These are phyloP conservation scores for Fulica atra DNA, from an alignment of 2,113 vertebrate species.

Conservation along the genomic window DNA sequence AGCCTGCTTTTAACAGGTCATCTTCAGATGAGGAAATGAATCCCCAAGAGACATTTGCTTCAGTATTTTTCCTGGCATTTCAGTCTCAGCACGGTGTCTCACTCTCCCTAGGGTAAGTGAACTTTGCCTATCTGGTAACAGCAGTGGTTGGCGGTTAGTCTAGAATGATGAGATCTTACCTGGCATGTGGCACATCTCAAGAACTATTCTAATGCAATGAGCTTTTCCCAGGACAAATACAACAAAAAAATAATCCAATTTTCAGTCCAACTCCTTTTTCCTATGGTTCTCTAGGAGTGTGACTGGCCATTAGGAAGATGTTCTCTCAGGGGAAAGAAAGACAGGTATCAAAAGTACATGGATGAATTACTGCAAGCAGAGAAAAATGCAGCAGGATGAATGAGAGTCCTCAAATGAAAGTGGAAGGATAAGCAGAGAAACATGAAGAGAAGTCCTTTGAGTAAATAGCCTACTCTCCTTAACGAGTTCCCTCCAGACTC, in stretches of 20 bases:
- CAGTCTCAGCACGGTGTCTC: background rate
- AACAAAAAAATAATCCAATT: background rate
- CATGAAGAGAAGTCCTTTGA: background rate
- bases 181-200: background rate
- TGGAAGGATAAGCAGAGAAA: background rate
- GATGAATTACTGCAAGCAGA: background rate
- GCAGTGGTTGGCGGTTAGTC: background rate
- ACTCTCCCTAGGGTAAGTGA: background rate
- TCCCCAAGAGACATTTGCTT: background rate
- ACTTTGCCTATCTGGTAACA: background rate
- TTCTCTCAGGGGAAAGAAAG: background rate
- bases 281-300: background rate
- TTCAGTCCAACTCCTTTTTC: background rate
- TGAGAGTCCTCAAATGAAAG: background rate
- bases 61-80: background rate
- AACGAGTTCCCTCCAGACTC: background rate
- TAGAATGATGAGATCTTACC: background rate
- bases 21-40: background rate
- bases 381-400: background rate
- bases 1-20: background rate
- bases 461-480: background rate
- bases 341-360: rapidly evolving
- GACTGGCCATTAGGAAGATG: background rate
- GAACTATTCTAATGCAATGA: background rate
- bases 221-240: background rate